phyloP scores from a whole-genome alignment of 2,113 vertebrate genomes.

The Merops nubicus region DNA sequence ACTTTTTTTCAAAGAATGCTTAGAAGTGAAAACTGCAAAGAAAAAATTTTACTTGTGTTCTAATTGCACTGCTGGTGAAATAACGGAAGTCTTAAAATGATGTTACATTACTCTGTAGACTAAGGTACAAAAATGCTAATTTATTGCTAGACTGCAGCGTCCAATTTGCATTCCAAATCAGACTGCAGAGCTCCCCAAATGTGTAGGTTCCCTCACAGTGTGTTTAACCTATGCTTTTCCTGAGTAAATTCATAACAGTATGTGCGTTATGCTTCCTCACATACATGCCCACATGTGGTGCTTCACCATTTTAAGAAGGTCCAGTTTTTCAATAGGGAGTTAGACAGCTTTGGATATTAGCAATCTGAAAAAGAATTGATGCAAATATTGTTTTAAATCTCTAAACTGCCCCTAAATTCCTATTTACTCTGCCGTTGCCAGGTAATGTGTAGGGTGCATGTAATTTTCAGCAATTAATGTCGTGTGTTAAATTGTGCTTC shows the following conservation, averaged over 20 bases:
- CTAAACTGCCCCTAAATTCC: background rate
- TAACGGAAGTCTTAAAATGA: background rate
- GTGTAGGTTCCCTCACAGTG: slow-evolving; percentile 13
- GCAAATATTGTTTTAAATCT: background rate
- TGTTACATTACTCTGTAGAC: slow-evolving; percentile 20
- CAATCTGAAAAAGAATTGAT: background rate
- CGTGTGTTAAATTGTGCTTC: background rate
- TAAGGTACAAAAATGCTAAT: slow-evolving; percentile 71
- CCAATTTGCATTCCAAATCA: slow-evolving; percentile 80
- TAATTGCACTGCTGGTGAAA: background rate
- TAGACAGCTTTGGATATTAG: background rate
- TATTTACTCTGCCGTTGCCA: background rate
- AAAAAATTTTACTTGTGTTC: background rate
- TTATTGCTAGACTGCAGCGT: slow-evolving; percentile 70
- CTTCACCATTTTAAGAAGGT: slow-evolving; percentile 11
- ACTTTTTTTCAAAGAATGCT: background rate
- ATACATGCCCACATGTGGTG: background rate
- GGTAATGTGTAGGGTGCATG: background rate
- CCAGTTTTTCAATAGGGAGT: background rate
- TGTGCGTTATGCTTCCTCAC: background rate
- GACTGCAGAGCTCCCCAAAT: slow-evolving; percentile 62
- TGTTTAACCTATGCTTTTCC: slow-evolving; percentile 57
- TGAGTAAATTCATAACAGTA: background rate
- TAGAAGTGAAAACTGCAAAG: background rate
- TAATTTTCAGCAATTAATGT: background rate